A percentile compares a stretch with the other conserved stretches of the same genome.
Evolutionary conservation across 2,113 vertebrate genomes (phyloP).

Genomic region (Ictidomys tridecemlineatus): DNA sequence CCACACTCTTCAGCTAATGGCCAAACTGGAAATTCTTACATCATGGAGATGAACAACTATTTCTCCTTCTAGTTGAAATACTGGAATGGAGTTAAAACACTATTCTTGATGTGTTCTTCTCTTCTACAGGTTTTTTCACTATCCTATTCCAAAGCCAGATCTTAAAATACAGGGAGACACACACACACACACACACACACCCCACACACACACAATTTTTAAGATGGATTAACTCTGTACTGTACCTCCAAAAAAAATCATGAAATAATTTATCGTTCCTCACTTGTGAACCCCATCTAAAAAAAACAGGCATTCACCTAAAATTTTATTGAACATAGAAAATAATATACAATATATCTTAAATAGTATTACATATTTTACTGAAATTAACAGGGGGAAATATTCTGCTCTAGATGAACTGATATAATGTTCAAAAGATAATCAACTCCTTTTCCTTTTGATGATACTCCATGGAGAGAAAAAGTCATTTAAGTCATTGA

Average conservation of each 20-base stretch:
- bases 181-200: not conserved
- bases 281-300: not conserved
- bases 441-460: not conserved
- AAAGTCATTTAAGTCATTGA: accelerated
- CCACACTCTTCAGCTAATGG: constrained; percentile 30
- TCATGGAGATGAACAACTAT: constrained; percentile 45
- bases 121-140: not conserved
- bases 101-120: not conserved
- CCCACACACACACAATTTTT: not conserved
- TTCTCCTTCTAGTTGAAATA: constrained; percentile 55
- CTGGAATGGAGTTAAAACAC: not conserved
- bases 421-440: not conserved
- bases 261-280: not conserved
- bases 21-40: constrained; percentile 51
- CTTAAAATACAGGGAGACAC: not conserved
- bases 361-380: not conserved
- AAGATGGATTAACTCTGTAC: not conserved
- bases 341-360: not conserved
- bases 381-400: not conserved
- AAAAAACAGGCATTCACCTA: not conserved
- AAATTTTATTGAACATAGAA: not conserved
- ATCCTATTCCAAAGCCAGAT: not conserved
- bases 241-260: not conserved
- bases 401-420: not conserved
- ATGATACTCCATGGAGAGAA: not conserved